Conservation (phyloP, 1,140 invertebrate species). For the Anastrepha ludens region DNA sequence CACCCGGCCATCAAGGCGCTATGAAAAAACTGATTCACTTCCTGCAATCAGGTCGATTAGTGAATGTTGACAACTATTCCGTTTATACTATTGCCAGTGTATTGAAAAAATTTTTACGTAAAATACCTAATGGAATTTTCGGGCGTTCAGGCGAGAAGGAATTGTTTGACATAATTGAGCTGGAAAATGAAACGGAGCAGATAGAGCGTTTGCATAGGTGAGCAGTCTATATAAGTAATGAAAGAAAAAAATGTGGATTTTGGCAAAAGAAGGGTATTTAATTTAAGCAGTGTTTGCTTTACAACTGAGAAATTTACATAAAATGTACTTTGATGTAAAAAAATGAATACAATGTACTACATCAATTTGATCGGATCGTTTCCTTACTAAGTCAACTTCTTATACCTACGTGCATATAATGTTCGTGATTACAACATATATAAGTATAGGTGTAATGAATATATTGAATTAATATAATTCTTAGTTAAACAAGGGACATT, state of each 20-base stretch:
- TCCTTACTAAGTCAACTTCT: no score
- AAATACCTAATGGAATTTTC: conserved; percentile 97
- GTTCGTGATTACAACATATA: no score
- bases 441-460: no score
- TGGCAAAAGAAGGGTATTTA: background rate
- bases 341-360: no score
- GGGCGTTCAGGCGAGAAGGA: conserved; percentile 91
- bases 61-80: conserved; percentile 98
- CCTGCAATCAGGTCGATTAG: conserved; percentile 92
- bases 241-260: background rate
- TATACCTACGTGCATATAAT: no score
- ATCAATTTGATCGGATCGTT: no score
- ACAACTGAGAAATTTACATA: background rate
- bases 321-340: background rate
- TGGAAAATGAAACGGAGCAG: conserved; percentile 86
- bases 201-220: conserved; percentile 94
- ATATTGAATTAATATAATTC: no score
- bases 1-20: conserved; percentile 94
- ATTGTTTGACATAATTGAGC: conserved; percentile 91
- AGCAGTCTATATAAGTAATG: conserved; percentile 62
- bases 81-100: conserved; percentile 99
- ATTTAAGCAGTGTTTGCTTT: background rate
- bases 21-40: conserved; percentile 98
- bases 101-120: conserved; percentile 97
- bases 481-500: no score